phyloP scores from a whole-genome alignment of 1,140 invertebrate species.

The Anastrepha obliqua region DNA sequence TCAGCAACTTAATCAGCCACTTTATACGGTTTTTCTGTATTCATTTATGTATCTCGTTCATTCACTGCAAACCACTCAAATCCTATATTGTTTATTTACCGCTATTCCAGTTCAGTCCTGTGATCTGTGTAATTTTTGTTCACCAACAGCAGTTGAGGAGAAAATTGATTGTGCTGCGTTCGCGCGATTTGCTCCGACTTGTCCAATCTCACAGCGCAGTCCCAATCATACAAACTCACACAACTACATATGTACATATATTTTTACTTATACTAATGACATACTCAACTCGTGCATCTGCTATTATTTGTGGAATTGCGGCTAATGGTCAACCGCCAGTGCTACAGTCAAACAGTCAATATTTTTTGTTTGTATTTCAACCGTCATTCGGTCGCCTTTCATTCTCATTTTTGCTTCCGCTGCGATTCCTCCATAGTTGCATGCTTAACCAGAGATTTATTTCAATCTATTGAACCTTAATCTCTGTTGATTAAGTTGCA shows the following conservation, averaged over 20 bases:
- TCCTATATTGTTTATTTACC: not conserved
- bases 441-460: not conserved
- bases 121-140: not conserved
- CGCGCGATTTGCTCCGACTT: not conserved
- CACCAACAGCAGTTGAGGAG: not conserved
- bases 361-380: too few species aligned
- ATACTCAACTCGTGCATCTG: not conserved
- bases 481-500: constrained; percentile 7
- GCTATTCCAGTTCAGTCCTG: not conserved
- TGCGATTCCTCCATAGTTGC: not conserved
- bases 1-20: too few species aligned
- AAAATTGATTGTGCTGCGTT: not conserved
- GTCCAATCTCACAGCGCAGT: not conserved
- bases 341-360: not conserved
- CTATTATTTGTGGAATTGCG: not conserved
- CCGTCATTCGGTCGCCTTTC: too few species aligned
- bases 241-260: not conserved
- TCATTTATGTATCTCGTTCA: not conserved
- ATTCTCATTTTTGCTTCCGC: not conserved
- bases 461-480: not conserved
- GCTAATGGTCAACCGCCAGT: not conserved
- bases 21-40: too few species aligned
- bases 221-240: too few species aligned
- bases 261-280: too few species aligned
- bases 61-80: not conserved